phyloP scores from a whole-genome alignment of 2,113 vertebrate species.

The Tringa solitaria region DNA sequence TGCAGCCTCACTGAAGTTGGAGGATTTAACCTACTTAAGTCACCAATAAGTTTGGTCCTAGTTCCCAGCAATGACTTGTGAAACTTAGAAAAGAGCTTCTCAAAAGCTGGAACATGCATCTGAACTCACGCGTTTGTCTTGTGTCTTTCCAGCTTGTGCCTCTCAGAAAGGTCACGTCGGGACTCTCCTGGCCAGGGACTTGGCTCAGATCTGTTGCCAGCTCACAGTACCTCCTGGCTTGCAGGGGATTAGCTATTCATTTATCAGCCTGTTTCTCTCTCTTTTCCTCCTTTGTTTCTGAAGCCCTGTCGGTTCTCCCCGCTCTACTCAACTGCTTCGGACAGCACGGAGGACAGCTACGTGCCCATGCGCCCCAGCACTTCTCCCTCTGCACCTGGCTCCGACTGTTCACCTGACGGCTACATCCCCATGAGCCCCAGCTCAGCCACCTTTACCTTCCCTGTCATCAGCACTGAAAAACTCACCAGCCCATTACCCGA shows the following conservation, averaged over 20 bases:
- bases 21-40: neutral
- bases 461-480: slow-evolving; percentile 66
- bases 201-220: neutral
- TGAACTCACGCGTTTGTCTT: rapidly evolving
- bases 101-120: neutral
- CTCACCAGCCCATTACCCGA: slow-evolving; percentile 67
- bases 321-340: slow-evolving; percentile 21
- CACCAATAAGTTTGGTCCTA: neutral
- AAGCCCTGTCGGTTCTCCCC: slow-evolving; percentile 75
- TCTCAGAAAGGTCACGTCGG: neutral
- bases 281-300: neutral
- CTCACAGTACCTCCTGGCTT: neutral
- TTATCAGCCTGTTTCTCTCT: neutral
- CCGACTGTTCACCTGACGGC: slow-evolving; percentile 74
- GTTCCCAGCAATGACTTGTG: neutral
- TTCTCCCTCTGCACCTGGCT: slow-evolving; percentile 59
- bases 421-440: slow-evolving; percentile 93
- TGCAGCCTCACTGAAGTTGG: neutral
- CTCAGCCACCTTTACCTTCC: slow-evolving; percentile 60
- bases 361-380: slow-evolving; percentile 85
- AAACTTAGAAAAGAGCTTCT: neutral
- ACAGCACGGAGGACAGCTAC: slow-evolving; percentile 81
- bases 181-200: neutral
- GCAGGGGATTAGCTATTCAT: neutral
- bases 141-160: rapidly evolving